These are phyloP conservation scores for Tapirus terrestris DNA, from an alignment of 2,113 vertebrate species.

Conservation along the genomic window DNA sequence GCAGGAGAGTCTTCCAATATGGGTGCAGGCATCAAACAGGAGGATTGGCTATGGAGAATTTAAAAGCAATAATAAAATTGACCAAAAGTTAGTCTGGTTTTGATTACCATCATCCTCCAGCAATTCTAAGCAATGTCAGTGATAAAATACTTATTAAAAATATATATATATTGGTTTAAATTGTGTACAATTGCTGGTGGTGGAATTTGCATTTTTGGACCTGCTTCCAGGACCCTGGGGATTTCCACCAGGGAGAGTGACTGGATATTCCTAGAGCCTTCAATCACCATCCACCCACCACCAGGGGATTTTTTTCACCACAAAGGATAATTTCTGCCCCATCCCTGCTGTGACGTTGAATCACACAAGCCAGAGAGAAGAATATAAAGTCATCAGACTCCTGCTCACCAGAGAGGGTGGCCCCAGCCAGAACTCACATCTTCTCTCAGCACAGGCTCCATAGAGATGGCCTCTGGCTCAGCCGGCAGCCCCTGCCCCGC, in stretches of 20 bases:
- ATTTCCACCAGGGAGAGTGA: constrained; percentile 16
- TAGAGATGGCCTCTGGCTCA: constrained; percentile 83
- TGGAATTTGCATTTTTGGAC: no score
- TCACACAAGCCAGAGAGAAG: constrained; percentile 43
- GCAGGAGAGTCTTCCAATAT: background rate
- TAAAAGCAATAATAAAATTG: background rate
- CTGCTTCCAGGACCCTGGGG: no score
- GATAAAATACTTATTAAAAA: background rate
- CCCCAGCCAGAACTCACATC: background rate
- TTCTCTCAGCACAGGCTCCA: background rate
- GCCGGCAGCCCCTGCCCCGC: constrained; percentile 65
- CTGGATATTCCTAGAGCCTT: constrained; percentile 58
- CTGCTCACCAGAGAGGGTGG: constrained; percentile 11
- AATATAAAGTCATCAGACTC: constrained; percentile 19
- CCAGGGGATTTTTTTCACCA: constrained; percentile 83
- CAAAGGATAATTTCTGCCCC: constrained; percentile 85
- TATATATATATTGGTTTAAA: background rate
- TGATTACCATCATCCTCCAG: background rate
- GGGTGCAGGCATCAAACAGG: background rate
- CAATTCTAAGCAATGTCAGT: background rate
- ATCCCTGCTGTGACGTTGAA: constrained; percentile 75
- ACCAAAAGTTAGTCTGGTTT: background rate
- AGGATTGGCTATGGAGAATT: background rate
- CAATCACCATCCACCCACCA: constrained; percentile 36
- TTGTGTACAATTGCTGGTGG: background rate